Percentiles rank a stretch among this genome's conserved stretches.
phyloP scores from a whole-genome alignment of 2,113 vertebrate genomes.

The Glareola pratincola region DNA sequence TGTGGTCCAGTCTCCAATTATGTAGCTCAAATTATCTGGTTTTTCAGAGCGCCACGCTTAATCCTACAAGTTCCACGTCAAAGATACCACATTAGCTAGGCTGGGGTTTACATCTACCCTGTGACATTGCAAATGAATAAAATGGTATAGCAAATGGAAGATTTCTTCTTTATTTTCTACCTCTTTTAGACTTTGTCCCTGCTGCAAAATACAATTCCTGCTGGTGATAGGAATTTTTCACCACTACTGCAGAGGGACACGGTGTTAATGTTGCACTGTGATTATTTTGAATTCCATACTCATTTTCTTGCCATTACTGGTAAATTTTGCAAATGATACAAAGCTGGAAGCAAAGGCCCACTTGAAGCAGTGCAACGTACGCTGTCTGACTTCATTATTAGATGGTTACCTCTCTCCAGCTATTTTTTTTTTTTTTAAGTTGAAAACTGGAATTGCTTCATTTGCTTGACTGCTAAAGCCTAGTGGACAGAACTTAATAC shows the following conservation, averaged over 20 bases:
- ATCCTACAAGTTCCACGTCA: background rate
- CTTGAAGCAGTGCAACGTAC: fast-evolving
- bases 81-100: background rate
- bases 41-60: background rate
- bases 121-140: background rate
- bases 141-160: background rate
- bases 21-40: background rate
- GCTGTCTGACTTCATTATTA: background rate
- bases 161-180: background rate
- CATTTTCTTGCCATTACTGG: background rate
- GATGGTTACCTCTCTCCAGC: background rate
- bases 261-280: background rate
- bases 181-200: background rate
- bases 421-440: background rate
- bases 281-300: background rate
- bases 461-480: background rate
- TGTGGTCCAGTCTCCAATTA: background rate
- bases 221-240: background rate
- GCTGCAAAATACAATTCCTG: background rate
- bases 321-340: background rate
- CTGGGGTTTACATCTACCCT: background rate
- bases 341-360: background rate
- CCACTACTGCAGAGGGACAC: background rate
- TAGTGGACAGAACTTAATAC: background rate
- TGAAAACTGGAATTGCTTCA: background rate